phyloP scores from a whole-genome alignment of 1,140 invertebrate species.

The Ectropis grisescens region DNA sequence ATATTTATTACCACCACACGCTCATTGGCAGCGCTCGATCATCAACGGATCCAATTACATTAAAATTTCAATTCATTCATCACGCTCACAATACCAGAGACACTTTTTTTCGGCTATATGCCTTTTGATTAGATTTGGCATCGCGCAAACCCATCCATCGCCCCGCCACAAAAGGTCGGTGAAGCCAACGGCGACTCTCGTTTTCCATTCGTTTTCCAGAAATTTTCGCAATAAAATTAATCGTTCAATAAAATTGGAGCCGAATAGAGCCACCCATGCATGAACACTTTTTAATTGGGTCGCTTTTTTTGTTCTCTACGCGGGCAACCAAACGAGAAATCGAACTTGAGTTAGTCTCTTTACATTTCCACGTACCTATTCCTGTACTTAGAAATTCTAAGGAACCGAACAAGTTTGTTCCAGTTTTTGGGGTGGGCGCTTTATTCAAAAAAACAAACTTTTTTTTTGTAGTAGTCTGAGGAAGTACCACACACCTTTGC shows the following conservation, averaged over 20 bases:
- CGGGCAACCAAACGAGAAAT: constrained; percentile 40
- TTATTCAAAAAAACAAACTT: too few species aligned
- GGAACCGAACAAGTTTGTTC: too few species aligned
- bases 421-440: too few species aligned
- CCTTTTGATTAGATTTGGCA: constrained; percentile 50
- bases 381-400: too few species aligned
- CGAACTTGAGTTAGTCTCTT: constrained; percentile 33
- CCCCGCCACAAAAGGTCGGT: constrained; percentile 45
- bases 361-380: constrained; percentile 8
- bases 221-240: constrained; percentile 69
- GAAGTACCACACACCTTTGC: too few species aligned
- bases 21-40: constrained; percentile 11
- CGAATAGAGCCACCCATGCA: constrained; percentile 51
- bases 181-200: constrained; percentile 34
- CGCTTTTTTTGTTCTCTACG: constrained; percentile 47
- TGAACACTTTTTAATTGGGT: constrained; percentile 62
- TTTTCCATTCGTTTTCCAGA: constrained; percentile 64
- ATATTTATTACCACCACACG: constrained; percentile 11
- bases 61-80: constrained; percentile 43
- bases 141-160: constrained; percentile 47
- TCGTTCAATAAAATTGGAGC: constrained; percentile 62
- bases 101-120: constrained; percentile 30
- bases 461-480: too few species aligned
- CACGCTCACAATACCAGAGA: constrained; percentile 23
- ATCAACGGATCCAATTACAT: constrained; percentile 31